These are phyloP conservation scores for Limanda limanda DNA, from an alignment of 2,113 vertebrate species.

Conservation along the genomic window DNA sequence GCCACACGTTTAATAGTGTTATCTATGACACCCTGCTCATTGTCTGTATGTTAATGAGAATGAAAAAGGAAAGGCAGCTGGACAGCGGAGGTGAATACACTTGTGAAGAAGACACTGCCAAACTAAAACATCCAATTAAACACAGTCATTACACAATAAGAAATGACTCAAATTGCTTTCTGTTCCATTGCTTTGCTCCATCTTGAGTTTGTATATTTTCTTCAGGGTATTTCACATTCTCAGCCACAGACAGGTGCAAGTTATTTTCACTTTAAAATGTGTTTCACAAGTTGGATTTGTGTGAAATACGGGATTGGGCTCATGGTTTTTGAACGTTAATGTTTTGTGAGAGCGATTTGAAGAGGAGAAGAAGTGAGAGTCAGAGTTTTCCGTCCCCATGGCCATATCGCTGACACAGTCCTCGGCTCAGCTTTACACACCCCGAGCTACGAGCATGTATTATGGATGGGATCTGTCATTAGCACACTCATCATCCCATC, in stretches of 20 bases:
- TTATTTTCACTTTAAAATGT: not conserved
- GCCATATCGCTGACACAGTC: constrained; percentile 35
- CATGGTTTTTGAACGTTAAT: not conserved
- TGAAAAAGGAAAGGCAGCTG: not conserved
- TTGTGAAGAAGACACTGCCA: too few relatives aligned
- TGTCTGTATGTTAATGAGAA: not conserved
- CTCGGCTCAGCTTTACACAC: constrained; percentile 22
- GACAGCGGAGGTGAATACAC: too few relatives aligned
- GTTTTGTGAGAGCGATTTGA: not conserved
- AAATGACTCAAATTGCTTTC: not conserved
- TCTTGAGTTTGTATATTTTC: not conserved
- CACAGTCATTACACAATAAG: not conserved
- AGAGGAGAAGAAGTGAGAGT: constrained; percentile 21
- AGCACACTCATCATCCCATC: constrained; percentile 1
- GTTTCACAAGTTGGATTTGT: not conserved
- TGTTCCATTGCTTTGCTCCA: not conserved
- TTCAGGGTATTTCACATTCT: not conserved
- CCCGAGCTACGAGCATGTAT: constrained; percentile 11
- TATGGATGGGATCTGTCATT: constrained; percentile 30
- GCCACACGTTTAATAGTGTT: constrained; percentile 6
- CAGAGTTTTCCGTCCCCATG: constrained; percentile 22
- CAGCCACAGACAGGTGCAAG: too few relatives aligned
- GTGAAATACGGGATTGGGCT: not conserved
- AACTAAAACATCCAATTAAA: not conserved
- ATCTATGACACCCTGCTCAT: not conserved